Evolutionary conservation across 2,888 invertebrate genomes (phyloP).

Genomic region (Litoditis marina): DNA sequence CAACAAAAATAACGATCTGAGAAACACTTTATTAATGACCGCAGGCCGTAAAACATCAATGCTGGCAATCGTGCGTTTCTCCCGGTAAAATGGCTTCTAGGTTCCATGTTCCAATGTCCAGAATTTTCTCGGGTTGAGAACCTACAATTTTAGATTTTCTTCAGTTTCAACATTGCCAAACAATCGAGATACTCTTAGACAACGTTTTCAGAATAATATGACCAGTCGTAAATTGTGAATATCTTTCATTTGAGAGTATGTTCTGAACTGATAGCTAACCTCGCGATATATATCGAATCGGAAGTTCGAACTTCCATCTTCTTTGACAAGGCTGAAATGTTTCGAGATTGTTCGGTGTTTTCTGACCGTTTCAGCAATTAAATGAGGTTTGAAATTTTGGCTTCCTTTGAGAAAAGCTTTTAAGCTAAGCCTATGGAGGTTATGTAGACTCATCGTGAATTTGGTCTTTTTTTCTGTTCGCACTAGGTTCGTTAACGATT

Average conservation of each 20-base stretch:
- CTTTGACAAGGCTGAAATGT: constrained; percentile 60
- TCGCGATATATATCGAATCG: constrained; percentile 57
- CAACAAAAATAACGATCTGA: too few species aligned
- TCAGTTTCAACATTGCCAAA: background rate
- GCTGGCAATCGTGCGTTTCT: constrained; percentile 59
- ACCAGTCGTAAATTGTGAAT: background rate
- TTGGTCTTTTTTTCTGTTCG: too few species aligned
- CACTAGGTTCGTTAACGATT: too few species aligned
- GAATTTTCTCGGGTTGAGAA: constrained; percentile 15
- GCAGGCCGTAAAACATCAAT: too few species aligned
- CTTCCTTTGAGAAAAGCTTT: too few species aligned
- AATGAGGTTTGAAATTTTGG: too few species aligned
- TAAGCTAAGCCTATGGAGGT: too few species aligned
- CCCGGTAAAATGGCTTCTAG: constrained; percentile 56
- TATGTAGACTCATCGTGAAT: too few species aligned
- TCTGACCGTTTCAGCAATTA: too few species aligned
- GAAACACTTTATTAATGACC: too few species aligned
- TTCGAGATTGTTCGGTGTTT: too few species aligned
- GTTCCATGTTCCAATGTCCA: constrained; percentile 61
- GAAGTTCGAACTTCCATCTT: constrained; percentile 61
- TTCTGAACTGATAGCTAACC: constrained; percentile 18
- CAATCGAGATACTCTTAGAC: background rate
- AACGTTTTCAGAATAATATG: constrained; percentile 3
- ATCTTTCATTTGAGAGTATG: background rate
- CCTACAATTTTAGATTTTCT: constrained; percentile 6